Percentiles rank a stretch among this genome's conserved stretches.
These are phyloP conservation scores for Ophioninae sp. DNA, from an alignment of 2,888 invertebrate species.

Conservation along the genomic window DNA sequence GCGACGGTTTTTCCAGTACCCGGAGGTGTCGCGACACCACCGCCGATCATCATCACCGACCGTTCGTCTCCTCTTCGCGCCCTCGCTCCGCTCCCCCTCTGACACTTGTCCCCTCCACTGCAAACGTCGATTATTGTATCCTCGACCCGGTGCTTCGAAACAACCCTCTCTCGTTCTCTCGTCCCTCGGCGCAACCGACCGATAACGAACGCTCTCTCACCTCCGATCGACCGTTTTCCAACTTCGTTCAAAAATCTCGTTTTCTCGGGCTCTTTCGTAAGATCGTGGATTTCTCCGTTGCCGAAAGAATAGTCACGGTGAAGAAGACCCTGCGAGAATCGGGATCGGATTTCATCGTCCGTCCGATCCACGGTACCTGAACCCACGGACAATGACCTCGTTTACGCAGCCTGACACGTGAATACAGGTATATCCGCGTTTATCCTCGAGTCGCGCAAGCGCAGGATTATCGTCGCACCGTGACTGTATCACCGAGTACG, in stretches of 20 bases:
- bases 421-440: not conserved
- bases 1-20: constrained; percentile 77
- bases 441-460: constrained; percentile 55
- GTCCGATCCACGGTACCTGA: constrained; percentile 60
- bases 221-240: not conserved
- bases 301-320: constrained; percentile 7
- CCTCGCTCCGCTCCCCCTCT: constrained; percentile 56
- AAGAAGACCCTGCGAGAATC: constrained; percentile 42
- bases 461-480: constrained; percentile 49
- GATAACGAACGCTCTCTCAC: no score
- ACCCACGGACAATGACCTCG: constrained; percentile 23
- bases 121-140: constrained; percentile 28
- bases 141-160: not conserved
- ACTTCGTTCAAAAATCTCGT: not conserved
- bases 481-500: constrained; percentile 2
- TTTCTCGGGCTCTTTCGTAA: not conserved
- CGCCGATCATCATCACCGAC: constrained; percentile 79
- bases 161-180: not conserved
- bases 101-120: constrained; percentile 42
- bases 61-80: constrained; percentile 66
- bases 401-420: constrained; percentile 45
- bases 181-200: not conserved
- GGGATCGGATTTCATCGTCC: constrained; percentile 63
- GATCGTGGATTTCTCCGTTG: not conserved
- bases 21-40: constrained; percentile 78